Evolutionary conservation across 2,113 vertebrate species (phyloP), one percentile per base, ranked within the genome.

Genomic region (Solenodon paradoxus): DNA sequence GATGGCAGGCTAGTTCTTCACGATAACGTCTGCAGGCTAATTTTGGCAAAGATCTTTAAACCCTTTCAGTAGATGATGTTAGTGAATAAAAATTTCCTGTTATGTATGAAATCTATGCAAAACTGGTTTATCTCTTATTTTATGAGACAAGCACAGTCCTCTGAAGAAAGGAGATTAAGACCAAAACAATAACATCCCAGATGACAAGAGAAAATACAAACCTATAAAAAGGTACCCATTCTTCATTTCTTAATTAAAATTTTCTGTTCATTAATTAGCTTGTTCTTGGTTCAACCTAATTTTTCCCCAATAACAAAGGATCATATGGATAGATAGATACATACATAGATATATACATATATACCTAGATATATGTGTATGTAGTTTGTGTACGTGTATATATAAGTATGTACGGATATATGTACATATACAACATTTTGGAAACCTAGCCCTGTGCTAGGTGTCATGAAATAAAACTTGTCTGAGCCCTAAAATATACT

Each of bases 21-120:
- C 87, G 77, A 72, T 94, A 84, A 95, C 51, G 77, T 96, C 90
- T 55, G 26, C n/a, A 90, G 71, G 75, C 66, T 95, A 90, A 96
- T 95, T 96, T 81, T 96, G 88, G 71, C 84, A 68, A 95, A 96
- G 61, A 71, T 87, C n/a, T 94, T 92, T 92, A 95, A 85, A 90
- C 47, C 38, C 42, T 94, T 95, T 94, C n/a, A 22, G 45, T 45
- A 57, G 81, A 96, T 95, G 57, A 12, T 88, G 75, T 84, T 94
- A 88, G 75, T 90, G 90, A 95, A 95, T 97, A 79, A 94, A 97
- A 96, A 96, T 94, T 83, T 90, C 88, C 85, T 81, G 96, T 97
- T 97, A 96, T 78, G 77, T 74, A 28, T 84, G 66, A 90, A 92
- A 95, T 94, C 13, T 95, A 95, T 95, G 95, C 84, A 95, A 95